Conservation (phyloP, 2,113 vertebrate species). For the Phycodurus eques region DNA sequence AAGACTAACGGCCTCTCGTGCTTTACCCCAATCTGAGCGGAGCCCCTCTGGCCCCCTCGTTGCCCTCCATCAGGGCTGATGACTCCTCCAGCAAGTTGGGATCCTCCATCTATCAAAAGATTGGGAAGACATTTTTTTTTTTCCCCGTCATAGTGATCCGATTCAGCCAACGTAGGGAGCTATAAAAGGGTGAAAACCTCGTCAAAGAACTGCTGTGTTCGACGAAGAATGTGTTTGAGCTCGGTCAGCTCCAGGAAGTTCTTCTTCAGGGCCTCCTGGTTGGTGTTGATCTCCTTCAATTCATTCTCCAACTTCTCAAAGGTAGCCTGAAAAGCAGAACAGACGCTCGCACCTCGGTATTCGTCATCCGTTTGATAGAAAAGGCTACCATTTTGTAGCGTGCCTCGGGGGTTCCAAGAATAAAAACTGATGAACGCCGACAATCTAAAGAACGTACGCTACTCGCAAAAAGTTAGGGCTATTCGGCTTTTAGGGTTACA, state of each 20-base stretch:
- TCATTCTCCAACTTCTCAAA: constrained; percentile 99
- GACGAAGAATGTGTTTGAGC: constrained; percentile 94
- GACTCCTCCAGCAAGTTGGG: constrained; percentile 97
- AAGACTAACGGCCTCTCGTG: background rate
- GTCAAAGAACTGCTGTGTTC: constrained; percentile 98
- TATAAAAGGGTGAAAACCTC: constrained; percentile 75
- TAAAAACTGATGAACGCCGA: no score
- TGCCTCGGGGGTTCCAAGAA: no score
- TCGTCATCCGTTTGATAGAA: no score
- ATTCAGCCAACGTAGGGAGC: background rate
- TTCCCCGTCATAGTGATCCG: background rate
- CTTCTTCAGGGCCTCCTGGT: constrained; percentile 97
- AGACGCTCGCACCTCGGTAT: background rate
- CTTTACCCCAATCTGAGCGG: constrained; percentile 90
- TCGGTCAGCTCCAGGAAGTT: constrained; percentile 98
- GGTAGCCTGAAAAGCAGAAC: constrained; percentile 77
- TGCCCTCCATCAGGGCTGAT: constrained; percentile 92
- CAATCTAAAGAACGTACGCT: no score
- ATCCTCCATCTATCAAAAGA: constrained; percentile 94
- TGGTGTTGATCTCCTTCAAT: constrained; percentile 97
- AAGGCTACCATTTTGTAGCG: no score
- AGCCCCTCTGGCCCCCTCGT: constrained; percentile 87
- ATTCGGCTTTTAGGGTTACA: no score
- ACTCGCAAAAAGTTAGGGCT: no score
- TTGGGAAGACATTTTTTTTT: constrained; percentile 30